Percentiles rank a stretch among this genome's conserved stretches.
These are phyloP conservation scores for Hydrolagus colliei DNA, from an alignment of 2,797 vertebrate genomes.

Conservation along the genomic window DNA sequence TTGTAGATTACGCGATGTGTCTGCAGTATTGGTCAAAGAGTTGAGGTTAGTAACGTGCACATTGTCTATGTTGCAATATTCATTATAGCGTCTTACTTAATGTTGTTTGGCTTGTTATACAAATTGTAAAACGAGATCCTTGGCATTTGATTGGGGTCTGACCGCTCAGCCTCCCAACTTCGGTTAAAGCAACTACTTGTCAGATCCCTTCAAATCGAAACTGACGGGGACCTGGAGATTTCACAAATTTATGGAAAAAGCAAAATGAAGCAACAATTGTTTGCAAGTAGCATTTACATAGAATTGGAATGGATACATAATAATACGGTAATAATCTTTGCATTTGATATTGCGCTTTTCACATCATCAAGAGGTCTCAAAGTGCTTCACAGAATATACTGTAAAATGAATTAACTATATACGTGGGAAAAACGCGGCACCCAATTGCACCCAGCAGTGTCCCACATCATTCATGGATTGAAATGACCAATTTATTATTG, in stretches of 20 bases:
- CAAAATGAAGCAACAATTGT: not conserved
- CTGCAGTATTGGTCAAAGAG: not conserved
- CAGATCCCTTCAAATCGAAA: not conserved
- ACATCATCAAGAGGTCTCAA: not conserved
- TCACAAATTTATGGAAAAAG: not conserved
- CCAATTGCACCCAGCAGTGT: not conserved
- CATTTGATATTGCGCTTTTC: not conserved
- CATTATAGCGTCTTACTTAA: not conserved
- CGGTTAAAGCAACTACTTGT: not conserved
- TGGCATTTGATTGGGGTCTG: not conserved
- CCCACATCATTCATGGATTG: too few relatives aligned
- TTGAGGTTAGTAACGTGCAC: not conserved
- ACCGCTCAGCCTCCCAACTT: not conserved
- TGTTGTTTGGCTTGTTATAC: not conserved
- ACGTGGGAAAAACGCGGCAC: not conserved
- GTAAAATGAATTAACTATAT: too few relatives aligned
- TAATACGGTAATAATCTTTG: not conserved
- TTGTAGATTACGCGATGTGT: not conserved
- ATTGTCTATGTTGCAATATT: not conserved
- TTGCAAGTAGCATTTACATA: not conserved
- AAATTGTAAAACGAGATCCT: not conserved
- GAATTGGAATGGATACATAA: not conserved
- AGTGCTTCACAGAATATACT: too few relatives aligned
- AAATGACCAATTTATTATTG: too few relatives aligned
- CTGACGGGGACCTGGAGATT: not conserved